phyloP scores from a whole-genome alignment of 2,113 vertebrate genomes.

The Dascyllus trimaculatus region DNA sequence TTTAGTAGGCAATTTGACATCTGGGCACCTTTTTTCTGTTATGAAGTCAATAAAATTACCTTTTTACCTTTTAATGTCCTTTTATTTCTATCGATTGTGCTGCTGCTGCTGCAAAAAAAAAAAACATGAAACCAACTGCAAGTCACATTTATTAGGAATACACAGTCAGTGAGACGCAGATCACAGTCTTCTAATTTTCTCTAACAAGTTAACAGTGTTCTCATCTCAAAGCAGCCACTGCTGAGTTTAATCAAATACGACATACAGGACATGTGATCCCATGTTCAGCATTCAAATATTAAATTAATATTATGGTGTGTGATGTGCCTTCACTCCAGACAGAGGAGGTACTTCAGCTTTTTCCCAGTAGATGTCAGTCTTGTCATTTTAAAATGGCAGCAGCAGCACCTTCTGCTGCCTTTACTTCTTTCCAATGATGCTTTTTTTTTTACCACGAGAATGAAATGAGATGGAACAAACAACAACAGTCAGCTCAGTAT shows the following conservation, averaged over 20 bases:
- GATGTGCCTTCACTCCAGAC: background rate
- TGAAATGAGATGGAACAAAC: constrained; percentile 15
- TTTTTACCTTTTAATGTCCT: background rate
- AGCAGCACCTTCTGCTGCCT: accelerated
- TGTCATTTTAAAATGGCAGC: constrained; percentile 12
- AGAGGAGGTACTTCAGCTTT: constrained; percentile 13
- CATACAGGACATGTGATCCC: background rate
- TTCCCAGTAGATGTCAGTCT: constrained; percentile 75
- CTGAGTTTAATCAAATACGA: background rate
- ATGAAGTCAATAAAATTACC: too few relatives aligned
- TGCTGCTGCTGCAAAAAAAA: background rate
- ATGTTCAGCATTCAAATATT: constrained; percentile 8
- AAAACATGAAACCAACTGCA: background rate
- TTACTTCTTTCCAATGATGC: background rate
- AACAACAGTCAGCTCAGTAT: background rate
- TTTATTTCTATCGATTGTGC: constrained; percentile 1
- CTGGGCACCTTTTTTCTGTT: background rate
- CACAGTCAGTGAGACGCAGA: background rate
- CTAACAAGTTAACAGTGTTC: background rate
- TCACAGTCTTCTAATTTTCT: constrained; percentile 1
- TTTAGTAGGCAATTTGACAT: background rate
- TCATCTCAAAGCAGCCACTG: background rate
- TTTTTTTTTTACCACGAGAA: background rate
- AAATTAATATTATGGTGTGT: background rate
- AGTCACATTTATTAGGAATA: constrained; percentile 2